Base-by-base conservation (phyloP, 92 coral and sea anemone species). In the Paragorgia papillata region DNA sequence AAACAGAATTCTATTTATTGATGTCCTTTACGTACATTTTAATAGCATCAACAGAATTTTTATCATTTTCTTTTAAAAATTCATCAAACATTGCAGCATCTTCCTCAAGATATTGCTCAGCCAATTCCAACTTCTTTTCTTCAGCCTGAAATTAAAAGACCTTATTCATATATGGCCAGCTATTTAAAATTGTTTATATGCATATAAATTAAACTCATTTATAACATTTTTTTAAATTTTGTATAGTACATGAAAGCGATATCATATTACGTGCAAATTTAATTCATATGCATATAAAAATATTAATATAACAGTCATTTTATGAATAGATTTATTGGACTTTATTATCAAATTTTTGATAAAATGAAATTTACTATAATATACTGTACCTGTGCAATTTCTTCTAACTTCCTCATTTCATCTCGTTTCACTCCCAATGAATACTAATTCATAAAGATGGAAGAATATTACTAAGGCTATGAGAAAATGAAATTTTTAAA, bases 71-170 rank as follows among this genome's bases (percentile, higher is more conserved):
- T 88, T 94, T 94, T 21, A 94, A 79, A 63, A 94, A 94, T 50
- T 94, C 98, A 83, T 94, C 97, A 86, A 94, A 94, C 98, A 94
- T 94, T 58, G 91, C 92, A n/a, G 98, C 98, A 77, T 94, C 98
- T 85, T 94, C 98, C 20, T 94, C 98, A 62, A 94, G 97, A 65
- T 94, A 94, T 61, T 94, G 98, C 46, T 94, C 98, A 22, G 98
- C 98, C 19, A 94, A 84, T 82, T 94, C 98, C 17, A 94, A 83
- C 62, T 94, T 94, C 82, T 94, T 94, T 69, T 94, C 98, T 73
- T 94, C 98, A 20, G 98, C 98, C 92, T 91, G 39, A 35, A 59
- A 24, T 8, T 4, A 30, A 35, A 35, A 22, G 13, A 25, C 2
- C 8, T 17, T 25, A 39, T 9, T n/a, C 17, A 12, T 55, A 17